Conservation (phyloP, 1,140 invertebrate species). For the Lucilia cuprina region DNA sequence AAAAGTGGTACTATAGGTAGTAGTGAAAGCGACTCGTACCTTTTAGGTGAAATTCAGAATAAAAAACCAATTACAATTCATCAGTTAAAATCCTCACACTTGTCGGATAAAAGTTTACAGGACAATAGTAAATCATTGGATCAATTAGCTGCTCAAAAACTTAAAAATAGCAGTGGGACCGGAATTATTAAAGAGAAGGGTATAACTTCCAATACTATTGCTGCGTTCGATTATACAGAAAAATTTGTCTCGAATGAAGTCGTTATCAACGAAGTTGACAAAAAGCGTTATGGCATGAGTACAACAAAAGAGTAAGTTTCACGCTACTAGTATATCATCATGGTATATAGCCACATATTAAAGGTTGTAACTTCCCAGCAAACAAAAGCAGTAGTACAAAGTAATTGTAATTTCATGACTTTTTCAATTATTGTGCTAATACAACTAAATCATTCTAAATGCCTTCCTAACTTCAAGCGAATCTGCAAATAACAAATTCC, state of each 20-base stretch:
- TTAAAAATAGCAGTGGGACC: constrained; percentile 48
- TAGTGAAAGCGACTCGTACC: background rate
- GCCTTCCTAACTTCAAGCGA: too few relatives aligned
- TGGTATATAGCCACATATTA: too few relatives aligned
- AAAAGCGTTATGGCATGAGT: constrained; percentile 49
- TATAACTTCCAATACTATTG: background rate
- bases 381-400: too few relatives aligned
- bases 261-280: constrained; percentile 48
- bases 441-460: too few relatives aligned
- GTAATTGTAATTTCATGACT: too few relatives aligned
- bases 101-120: background rate
- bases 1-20: background rate
- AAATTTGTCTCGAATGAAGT: constrained; percentile 62
- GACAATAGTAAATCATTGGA: too few relatives aligned
- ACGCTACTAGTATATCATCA: too few relatives aligned
- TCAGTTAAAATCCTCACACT: background rate
- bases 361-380: too few relatives aligned
- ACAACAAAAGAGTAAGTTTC: constrained; percentile 56
- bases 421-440: too few relatives aligned
- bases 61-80: background rate
- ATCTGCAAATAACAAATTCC: too few relatives aligned
- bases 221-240: constrained; percentile 43
- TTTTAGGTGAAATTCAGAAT: background rate
- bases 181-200: constrained; percentile 36
- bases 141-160: background rate